Percentiles rank a stretch among this genome's conserved stretches.
Evolutionary conservation across 2,797 vertebrate genomes (phyloP).

Genomic region (Hemibagrus guttatus): DNA sequence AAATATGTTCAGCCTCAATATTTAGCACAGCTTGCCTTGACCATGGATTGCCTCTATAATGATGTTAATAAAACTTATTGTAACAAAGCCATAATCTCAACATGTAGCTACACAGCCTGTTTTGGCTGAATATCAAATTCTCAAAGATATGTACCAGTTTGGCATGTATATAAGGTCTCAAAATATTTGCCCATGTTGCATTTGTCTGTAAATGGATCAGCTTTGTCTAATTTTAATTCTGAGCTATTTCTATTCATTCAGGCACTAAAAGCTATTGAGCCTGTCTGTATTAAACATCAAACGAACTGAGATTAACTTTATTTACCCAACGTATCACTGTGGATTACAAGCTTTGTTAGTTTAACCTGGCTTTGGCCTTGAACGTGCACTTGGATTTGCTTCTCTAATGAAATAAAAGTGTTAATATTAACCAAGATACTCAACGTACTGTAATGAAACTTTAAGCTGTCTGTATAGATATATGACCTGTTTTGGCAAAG

Average conservation of each 20-base stretch:
- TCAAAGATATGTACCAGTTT: not conserved
- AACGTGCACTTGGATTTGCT: slow-evolving; percentile 1
- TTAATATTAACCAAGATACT: slow-evolving; percentile 29
- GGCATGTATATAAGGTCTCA: not conserved
- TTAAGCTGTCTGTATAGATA: not conserved
- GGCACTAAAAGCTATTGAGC: not conserved
- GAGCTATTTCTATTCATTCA: not conserved
- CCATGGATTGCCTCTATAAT: not conserved
- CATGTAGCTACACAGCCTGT: not conserved
- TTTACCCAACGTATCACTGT: not conserved
- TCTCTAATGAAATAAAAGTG: slow-evolving; percentile 11
- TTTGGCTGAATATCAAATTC: slow-evolving; percentile 8
- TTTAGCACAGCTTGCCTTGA: not conserved
- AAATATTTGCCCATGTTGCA: not conserved
- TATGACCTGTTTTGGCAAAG: not conserved
- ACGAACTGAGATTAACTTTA: not conserved
- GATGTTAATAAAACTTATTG: not conserved
- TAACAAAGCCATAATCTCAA: not conserved
- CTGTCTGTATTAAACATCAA: not conserved
- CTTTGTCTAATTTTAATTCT: slow-evolving; percentile 1
- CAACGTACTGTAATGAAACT: slow-evolving; percentile 3
- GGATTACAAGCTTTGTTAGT: not conserved
- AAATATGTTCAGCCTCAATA: not conserved
- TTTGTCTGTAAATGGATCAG: slow-evolving; percentile 1
- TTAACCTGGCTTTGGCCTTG: slow-evolving; percentile 27